Evolutionary conservation across 2,113 vertebrate species (phyloP).

Genomic region (Hepsetus odoe): DNA sequence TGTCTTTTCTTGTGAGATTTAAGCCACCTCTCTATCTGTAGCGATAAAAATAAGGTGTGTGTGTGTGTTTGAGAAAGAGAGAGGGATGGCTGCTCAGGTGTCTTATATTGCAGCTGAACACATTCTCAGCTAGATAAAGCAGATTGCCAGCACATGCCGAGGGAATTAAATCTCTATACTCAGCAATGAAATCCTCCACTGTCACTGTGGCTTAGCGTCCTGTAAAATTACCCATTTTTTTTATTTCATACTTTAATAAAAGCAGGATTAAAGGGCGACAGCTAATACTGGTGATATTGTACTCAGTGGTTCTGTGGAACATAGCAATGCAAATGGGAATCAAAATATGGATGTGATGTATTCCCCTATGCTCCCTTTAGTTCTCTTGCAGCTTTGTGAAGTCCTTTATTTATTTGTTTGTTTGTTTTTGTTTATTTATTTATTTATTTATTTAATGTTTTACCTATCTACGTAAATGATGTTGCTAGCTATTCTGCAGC

Average conservation of each 20-base stretch:
- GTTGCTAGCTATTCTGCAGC: too few species aligned
- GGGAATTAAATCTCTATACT: background rate
- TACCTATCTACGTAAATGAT: too few species aligned
- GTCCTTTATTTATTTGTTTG: too few species aligned
- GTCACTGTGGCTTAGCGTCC: conserved; percentile 59
- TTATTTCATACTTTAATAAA: conserved; percentile 72
- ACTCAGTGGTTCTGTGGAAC: conserved; percentile 38
- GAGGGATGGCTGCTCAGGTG: conserved; percentile 9
- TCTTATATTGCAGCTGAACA: conserved; percentile 1
- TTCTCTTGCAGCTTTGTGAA: too few species aligned
- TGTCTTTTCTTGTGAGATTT: conserved; percentile 20
- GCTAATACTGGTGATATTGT: conserved; percentile 50
- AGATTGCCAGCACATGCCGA: conserved; percentile 12
- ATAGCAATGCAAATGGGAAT: background rate
- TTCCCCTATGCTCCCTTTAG: background rate
- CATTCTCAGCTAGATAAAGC: background rate
- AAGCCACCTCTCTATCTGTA: conserved; percentile 24
- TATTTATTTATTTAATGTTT: too few species aligned
- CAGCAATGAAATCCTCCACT: conserved; percentile 64
- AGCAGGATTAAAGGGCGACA: conserved; percentile 63
- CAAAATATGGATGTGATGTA: background rate
- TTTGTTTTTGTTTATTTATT: too few species aligned
- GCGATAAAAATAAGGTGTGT: conserved; percentile 24
- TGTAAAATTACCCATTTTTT: conserved; percentile 66
- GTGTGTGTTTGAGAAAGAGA: conserved; percentile 36